These are phyloP conservation scores for Porphyrio hochstetteri DNA, from an alignment of 2,113 vertebrate genomes.

Conservation along the genomic window DNA sequence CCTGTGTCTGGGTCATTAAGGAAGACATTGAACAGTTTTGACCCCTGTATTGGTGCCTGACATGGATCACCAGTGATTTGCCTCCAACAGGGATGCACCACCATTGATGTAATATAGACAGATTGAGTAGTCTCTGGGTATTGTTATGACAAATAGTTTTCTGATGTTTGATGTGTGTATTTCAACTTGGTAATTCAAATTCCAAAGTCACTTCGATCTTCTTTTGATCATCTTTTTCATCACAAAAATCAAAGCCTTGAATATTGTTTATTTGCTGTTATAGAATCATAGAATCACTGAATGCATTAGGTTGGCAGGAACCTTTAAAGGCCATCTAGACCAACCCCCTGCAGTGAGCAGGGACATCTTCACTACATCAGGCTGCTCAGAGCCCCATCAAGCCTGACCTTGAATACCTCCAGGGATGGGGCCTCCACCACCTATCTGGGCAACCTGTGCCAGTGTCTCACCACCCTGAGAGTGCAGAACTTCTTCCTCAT, in stretches of 20 bases:
- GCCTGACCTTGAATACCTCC: too few species aligned
- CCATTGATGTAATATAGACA: background rate
- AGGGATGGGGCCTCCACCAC: too few species aligned
- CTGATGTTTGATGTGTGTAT: background rate
- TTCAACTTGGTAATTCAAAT: background rate
- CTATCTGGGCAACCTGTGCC: too few species aligned
- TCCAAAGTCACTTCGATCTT: background rate
- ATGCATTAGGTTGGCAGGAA: too few species aligned
- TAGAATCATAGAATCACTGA: too few species aligned
- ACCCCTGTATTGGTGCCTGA: too few species aligned
- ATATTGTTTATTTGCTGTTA: background rate
- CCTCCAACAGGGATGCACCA: background rate
- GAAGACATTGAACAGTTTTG: background rate
- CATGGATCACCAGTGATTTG: background rate
- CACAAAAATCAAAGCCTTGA: background rate
- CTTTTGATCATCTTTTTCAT: background rate
- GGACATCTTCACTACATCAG: too few species aligned
- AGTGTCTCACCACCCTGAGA: too few species aligned
- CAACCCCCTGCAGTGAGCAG: too few species aligned
- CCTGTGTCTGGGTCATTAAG: background rate
- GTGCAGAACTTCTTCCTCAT: too few species aligned
- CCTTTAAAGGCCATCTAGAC: too few species aligned
- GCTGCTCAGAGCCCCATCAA: too few species aligned
- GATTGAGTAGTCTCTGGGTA: background rate
- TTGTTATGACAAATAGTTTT: background rate